Conservation (phyloP, 2,113 vertebrate species). For the Condylura cristata region DNA sequence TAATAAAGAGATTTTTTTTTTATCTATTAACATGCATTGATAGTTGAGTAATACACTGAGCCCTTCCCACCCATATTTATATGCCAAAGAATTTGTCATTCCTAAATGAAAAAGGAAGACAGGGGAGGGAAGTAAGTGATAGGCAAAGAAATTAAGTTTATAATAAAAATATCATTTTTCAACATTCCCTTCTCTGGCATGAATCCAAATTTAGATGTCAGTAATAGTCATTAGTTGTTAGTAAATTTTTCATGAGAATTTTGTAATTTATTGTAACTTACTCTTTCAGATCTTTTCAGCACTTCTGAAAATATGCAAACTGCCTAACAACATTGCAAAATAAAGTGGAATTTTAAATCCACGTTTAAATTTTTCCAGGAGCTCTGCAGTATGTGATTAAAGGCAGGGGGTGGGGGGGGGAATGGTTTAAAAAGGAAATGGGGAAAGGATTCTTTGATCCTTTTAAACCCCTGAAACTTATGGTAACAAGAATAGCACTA, state of each 20-base stretch:
- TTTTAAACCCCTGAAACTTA: slow-evolving; percentile 20
- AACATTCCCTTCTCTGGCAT: background rate
- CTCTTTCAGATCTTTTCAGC: background rate
- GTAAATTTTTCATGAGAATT: slow-evolving; percentile 31
- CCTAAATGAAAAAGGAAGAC: background rate
- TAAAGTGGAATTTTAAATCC: slow-evolving; percentile 45
- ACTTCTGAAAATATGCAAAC: background rate
- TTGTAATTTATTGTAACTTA: background rate
- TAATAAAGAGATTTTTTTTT: slow-evolving; percentile 13
- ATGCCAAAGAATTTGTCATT: background rate
- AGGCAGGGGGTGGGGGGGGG: too few species aligned
- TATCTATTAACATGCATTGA: background rate
- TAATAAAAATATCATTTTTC: slow-evolving; percentile 54
- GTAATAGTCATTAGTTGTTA: background rate
- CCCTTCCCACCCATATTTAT: background rate
- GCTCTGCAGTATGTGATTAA: background rate
- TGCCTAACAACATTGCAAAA: background rate
- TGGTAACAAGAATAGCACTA: too few species aligned
- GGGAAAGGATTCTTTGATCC: background rate
- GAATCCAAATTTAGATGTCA: slow-evolving; percentile 25
- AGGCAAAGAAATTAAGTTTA: slow-evolving; percentile 40
- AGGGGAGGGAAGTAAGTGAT: background rate
- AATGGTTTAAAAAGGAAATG: slow-evolving; percentile 21
- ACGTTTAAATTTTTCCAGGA: background rate
- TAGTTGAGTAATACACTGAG: slow-evolving; percentile 8